Conservation (phyloP, 1,140 invertebrate genomes). For the Drosophila lini region DNA sequence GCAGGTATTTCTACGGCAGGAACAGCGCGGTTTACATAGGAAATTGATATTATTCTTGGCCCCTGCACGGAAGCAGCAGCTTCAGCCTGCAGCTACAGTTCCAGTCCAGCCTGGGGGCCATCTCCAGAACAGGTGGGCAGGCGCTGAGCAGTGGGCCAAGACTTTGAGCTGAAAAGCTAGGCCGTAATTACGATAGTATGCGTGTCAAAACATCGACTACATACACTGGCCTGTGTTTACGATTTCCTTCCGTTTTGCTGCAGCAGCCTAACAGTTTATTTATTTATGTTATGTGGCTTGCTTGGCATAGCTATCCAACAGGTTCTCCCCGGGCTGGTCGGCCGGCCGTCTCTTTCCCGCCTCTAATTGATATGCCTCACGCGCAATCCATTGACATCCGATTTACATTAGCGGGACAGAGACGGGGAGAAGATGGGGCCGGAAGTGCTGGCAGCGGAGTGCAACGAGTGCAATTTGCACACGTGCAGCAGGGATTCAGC, state of each 20-base stretch:
- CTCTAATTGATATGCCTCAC: conserved; percentile 81
- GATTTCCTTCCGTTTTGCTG: conserved; percentile 78
- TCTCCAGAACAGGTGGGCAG: conserved; percentile 62
- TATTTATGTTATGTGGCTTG: conserved; percentile 66
- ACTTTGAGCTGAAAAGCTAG: conserved; percentile 36
- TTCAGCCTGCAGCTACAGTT: conserved; percentile 6
- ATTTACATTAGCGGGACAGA: conserved; percentile 78
- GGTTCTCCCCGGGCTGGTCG: conserved; percentile 54
- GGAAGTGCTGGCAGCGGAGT: conserved; percentile 59
- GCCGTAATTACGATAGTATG: conserved; percentile 78
- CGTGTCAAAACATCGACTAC: conserved; percentile 71
- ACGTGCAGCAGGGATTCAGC: conserved; percentile 25
- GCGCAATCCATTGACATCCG: conserved; percentile 83
- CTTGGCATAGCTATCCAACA: conserved; percentile 66
- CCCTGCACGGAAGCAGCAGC: conserved; percentile 73
- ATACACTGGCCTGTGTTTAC: conserved; percentile 68
- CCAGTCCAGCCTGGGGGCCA: background rate
- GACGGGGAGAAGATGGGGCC: conserved; percentile 26
- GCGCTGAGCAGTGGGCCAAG: conserved; percentile 10
- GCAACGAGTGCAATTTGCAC: conserved; percentile 51
- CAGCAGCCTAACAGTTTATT: conserved; percentile 76
- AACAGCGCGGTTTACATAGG: conserved; percentile 66
- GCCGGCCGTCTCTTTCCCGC: conserved; percentile 12
- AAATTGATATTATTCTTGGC: conserved; percentile 81
- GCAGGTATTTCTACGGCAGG: conserved; percentile 60